These are phyloP conservation scores for Ichneumoninae sp. DNA, from an alignment of 2,888 invertebrate genomes.

Conservation along the genomic window DNA sequence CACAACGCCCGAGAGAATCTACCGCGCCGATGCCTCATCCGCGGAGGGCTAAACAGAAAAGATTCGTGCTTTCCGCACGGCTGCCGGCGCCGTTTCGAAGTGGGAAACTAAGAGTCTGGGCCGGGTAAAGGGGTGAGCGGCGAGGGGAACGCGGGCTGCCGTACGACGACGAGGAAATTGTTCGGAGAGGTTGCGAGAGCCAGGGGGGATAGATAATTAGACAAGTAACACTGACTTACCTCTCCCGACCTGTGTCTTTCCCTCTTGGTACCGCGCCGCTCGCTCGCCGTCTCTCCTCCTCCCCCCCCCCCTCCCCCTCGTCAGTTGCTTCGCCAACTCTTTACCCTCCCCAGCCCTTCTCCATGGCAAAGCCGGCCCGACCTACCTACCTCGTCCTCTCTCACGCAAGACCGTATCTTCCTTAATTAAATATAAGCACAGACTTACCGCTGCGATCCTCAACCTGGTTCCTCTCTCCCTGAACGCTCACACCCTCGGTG, in stretches of 20 bases:
- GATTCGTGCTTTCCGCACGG: not conserved
- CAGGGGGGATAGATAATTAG: slow-evolving; percentile 79
- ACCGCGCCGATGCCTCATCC: slow-evolving; percentile 25
- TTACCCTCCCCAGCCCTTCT: slow-evolving; percentile 57
- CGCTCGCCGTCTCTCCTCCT: slow-evolving; percentile 33
- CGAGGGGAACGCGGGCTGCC: slow-evolving; percentile 57
- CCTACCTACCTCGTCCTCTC: slow-evolving; percentile 51
- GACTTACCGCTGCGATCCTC: slow-evolving; percentile 76
- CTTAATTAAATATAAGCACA: slow-evolving; percentile 82
- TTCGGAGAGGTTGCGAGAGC: slow-evolving; percentile 56
- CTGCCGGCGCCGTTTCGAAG: not conserved
- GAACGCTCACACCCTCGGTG: slow-evolving; percentile 42
- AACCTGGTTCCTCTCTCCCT: slow-evolving; percentile 59
- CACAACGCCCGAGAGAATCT: not conserved
- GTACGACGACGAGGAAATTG: slow-evolving; percentile 69
- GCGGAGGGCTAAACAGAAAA: slow-evolving; percentile 27
- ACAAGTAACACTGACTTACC: slow-evolving; percentile 79
- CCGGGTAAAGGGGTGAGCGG: slow-evolving; percentile 5
- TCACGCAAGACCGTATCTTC: slow-evolving; percentile 76
- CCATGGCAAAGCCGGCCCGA: not conserved
- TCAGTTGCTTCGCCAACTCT: slow-evolving; percentile 52
- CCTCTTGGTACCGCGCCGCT: slow-evolving; percentile 3
- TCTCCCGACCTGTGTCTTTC: slow-evolving; percentile 47
- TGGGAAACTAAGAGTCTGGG: slow-evolving; percentile 50
- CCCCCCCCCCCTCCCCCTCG: slow-evolving; percentile 51